A percentile compares a stretch with the other conserved stretches of the same genome.
These are phyloP conservation scores for Ptychoptera contaminata DNA, from an alignment of 2,888 invertebrate genomes.

Conservation along the genomic window DNA sequence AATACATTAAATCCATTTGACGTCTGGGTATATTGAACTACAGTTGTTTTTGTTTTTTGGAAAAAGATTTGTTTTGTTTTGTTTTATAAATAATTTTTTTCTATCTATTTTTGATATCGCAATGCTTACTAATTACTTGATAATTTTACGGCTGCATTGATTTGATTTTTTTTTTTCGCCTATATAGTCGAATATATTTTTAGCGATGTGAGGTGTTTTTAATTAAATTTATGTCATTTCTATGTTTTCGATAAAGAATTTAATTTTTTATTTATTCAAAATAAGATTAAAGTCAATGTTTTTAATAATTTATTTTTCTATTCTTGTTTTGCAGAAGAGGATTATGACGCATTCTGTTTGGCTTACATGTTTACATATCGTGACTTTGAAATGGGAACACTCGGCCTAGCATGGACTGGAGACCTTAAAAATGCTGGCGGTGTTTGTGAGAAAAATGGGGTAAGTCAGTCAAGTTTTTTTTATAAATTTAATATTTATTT, in stretches of 20 bases:
- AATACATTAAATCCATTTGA: too few species aligned
- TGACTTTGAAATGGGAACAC: slow-evolving; percentile 88
- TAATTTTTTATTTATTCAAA: neutral
- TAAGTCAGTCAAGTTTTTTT: slow-evolving; percentile 31
- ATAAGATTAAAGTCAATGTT: neutral
- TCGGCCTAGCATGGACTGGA: slow-evolving; percentile 97
- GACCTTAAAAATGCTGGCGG: slow-evolving; percentile 93
- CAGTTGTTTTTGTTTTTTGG: too few species aligned
- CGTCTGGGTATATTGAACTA: too few species aligned
- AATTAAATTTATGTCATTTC: neutral
- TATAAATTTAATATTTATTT: too few species aligned
- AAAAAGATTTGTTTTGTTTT: too few species aligned
- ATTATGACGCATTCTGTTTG: slow-evolving; percentile 95
- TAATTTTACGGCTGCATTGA: too few species aligned
- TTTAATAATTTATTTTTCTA: slow-evolving; percentile 4
- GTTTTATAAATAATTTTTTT: too few species aligned
- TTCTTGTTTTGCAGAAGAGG: slow-evolving; percentile 61
- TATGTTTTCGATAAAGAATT: slow-evolving; percentile 1
- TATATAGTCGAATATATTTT: slow-evolving; percentile 1
- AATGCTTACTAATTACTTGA: too few species aligned
- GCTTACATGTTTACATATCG: slow-evolving; percentile 98
- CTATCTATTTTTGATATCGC: too few species aligned
- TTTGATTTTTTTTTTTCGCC: neutral
- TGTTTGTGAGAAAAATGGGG: slow-evolving; percentile 93
- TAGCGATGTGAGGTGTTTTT: neutral